phyloP scores from a whole-genome alignment of 1,140 invertebrate genomes.

The Magallana ariakensis region DNA sequence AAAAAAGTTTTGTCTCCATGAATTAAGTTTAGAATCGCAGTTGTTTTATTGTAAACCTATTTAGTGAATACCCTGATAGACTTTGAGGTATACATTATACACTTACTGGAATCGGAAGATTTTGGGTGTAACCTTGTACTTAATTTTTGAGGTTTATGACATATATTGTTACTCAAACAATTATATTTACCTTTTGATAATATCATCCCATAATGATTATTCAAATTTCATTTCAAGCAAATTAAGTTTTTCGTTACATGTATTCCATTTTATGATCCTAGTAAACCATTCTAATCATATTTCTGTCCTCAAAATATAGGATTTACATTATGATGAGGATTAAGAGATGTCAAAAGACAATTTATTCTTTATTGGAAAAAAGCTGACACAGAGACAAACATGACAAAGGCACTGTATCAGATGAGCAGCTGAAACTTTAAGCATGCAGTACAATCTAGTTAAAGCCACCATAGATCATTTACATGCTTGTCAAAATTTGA shows the following conservation, averaged over 20 bases:
- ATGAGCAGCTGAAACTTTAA: background rate
- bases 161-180: no score
- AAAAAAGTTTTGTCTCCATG: background rate
- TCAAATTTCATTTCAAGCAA: no score
- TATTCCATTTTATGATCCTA: no score
- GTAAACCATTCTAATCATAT: background rate
- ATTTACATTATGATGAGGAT: background rate
- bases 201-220: no score
- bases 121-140: no score
- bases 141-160: no score
- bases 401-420: background rate
- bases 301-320: background rate
- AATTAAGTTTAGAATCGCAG: background rate
- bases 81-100: no score
- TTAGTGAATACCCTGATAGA: no score
- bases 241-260: no score
- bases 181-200: no score
- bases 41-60: background rate
- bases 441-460: background rate
- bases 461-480: conserved; percentile 12
- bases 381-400: background rate
- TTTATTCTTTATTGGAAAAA: background rate
- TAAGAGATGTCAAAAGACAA: background rate
- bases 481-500: conserved; percentile 25
- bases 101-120: no score